Evolutionary conservation across 2,888 invertebrate species (phyloP).

Genomic region (Syrista parreyssii): DNA sequence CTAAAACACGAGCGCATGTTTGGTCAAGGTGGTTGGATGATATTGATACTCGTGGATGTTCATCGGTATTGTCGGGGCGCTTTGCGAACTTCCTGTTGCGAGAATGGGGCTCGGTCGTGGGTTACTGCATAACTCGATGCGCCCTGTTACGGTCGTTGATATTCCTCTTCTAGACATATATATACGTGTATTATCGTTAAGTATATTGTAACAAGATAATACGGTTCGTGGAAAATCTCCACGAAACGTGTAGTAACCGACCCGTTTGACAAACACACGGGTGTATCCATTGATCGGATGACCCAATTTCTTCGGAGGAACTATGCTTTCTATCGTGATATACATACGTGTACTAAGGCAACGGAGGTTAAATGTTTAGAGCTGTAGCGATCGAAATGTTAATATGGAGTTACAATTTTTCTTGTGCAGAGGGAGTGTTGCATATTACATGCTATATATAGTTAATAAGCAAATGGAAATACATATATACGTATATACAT

Average conservation of each 20-base stretch:
- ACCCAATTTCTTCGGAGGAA: neutral
- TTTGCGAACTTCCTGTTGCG: neutral
- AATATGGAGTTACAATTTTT: constrained; percentile 7
- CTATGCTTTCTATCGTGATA: constrained; percentile 2
- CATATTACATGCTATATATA: constrained; percentile 10
- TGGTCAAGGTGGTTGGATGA: neutral
- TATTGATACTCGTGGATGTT: neutral
- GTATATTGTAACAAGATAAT: constrained; percentile 48
- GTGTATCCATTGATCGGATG: neutral
- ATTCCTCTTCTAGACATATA: constrained; percentile 36
- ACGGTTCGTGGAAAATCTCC: constrained; percentile 35
- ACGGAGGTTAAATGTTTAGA: constrained; percentile 14
- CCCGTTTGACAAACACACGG: neutral
- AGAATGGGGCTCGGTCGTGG: neutral
- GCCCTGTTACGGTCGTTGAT: constrained; percentile 26
- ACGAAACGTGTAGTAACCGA: too few species aligned
- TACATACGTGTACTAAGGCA: constrained; percentile 10
- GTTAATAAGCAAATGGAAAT: neutral
- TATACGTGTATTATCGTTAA: constrained; percentile 39
- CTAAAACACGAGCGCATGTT: neutral
- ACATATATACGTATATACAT: neutral
- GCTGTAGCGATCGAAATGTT: constrained; percentile 15
- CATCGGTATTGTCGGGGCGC: neutral
- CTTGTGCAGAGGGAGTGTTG: constrained; percentile 19
- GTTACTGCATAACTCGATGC: neutral